Evolutionary conservation across 2,797 vertebrate genomes (phyloP), one percentile per base, ranked within the genome.

Genomic region (Cottoperca gobio): DNA sequence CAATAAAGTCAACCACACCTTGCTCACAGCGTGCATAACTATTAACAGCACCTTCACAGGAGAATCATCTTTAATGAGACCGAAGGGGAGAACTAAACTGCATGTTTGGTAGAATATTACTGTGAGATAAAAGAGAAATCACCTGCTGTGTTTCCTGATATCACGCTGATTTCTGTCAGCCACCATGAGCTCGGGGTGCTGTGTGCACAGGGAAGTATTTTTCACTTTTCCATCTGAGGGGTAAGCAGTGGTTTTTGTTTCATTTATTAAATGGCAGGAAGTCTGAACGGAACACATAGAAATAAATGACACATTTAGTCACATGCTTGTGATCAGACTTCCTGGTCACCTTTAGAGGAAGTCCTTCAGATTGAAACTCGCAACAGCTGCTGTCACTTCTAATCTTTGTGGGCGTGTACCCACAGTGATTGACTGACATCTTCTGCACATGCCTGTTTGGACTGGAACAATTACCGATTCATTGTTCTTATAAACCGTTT

Each of bases 121-220:
- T 17, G 53, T 74, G 4, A 53, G 71, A 81, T 81, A 17, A 78
- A 76, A 80, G 40, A 60, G 19, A 49, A 69, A 60, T 69, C 69
- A 61, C 64, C 76, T 79, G 78, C 48, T 61, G 72, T 23, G 64
- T 26, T 78, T 23, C 4, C 39, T 5, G 37, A 37, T 37, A 23
- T 67, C 83, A 35, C 35, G 33, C 67, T 55, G 64, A 31, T 40
- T 75, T 53, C 42, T 73, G 70, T 55, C 73, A 50, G 78, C 46
- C 37, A 16, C 72, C 37, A 33, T 55, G 33, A 70, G 49, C 39
- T 43, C 1, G 0, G 33, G 59, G n/a, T 45, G 13, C 55, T 31
- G 28, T 60, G 26, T 16, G 49, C 48, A 14, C 9, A 45, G 39
- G 21, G 59, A 54, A 45, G 24, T 17, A n/a, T n/a, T n/a, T 50